Percentiles rank a stretch among this genome's conserved stretches.
Conservation (phyloP, 2,113 vertebrate genomes). For the Microtus richardsoni region DNA sequence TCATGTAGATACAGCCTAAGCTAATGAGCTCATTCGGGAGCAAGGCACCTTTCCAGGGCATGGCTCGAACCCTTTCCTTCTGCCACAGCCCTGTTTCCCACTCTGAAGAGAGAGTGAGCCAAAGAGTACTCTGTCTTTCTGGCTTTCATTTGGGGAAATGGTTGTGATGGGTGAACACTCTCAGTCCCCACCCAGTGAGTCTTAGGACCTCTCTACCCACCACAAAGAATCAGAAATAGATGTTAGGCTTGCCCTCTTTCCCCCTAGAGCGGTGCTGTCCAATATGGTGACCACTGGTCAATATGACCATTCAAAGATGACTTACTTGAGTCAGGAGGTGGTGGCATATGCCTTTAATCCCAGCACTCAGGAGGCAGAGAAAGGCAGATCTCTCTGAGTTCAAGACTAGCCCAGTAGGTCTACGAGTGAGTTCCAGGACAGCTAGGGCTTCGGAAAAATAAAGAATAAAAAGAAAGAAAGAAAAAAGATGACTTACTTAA, state of each 20-base stretch:
- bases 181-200: not conserved
- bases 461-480: not conserved
- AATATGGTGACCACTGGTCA: not conserved
- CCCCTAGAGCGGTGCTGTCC: not conserved
- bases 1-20: not conserved
- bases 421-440: not conserved
- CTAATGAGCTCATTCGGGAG: not conserved
- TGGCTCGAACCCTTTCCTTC: not conserved
- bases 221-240: not conserved
- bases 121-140: not conserved
- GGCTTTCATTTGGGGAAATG: not conserved
- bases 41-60: not conserved
- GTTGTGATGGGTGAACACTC: not conserved
- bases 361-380: not conserved
- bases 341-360: not conserved
- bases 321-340: not conserved
- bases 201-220: not conserved
- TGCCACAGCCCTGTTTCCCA: not conserved
- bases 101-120: not conserved
- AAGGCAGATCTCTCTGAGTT: too few species aligned
- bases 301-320: constrained; percentile 1
- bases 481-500: not conserved
- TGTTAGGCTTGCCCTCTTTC: not conserved
- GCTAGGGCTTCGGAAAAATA: not conserved
- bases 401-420: too few species aligned